These are phyloP conservation scores for Nephrotoma flavescens DNA, from an alignment of 2,888 invertebrate species.

Conservation along the genomic window DNA sequence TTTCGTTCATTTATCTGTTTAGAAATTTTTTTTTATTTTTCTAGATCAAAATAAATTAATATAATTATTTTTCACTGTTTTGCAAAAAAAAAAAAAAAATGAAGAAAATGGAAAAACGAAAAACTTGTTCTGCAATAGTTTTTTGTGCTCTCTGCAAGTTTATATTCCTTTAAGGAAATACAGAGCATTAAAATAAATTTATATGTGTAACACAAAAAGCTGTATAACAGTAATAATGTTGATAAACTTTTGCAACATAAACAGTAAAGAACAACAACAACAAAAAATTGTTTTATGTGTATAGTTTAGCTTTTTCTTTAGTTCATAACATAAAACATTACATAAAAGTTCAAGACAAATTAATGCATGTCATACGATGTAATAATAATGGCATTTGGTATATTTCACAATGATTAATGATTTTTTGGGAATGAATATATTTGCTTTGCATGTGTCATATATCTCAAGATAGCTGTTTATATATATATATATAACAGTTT, in stretches of 20 bases:
- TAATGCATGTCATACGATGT: not conserved
- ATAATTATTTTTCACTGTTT: not conserved
- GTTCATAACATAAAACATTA: not conserved
- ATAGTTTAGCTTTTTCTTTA: not conserved
- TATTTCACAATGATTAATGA: not conserved
- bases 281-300: not conserved
- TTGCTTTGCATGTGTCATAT: not conserved
- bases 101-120: too few species aligned
- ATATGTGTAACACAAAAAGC: not conserved
- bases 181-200: not conserved
- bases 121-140: not conserved
- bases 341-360: not conserved
- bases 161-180: not conserved
- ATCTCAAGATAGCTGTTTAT: too few species aligned
- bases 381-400: not conserved
- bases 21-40: not conserved
- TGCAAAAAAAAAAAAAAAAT: not conserved
- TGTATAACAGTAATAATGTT: not conserved
- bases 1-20: not conserved
- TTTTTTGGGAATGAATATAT: not conserved
- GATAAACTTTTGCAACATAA: not conserved
- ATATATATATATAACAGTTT: too few species aligned
- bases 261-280: not conserved
- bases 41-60: not conserved
- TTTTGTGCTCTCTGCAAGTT: not conserved